Evolutionary conservation across 1,140 invertebrate genomes (phyloP).

Genomic region (Drosophila equinoxialis): DNA sequence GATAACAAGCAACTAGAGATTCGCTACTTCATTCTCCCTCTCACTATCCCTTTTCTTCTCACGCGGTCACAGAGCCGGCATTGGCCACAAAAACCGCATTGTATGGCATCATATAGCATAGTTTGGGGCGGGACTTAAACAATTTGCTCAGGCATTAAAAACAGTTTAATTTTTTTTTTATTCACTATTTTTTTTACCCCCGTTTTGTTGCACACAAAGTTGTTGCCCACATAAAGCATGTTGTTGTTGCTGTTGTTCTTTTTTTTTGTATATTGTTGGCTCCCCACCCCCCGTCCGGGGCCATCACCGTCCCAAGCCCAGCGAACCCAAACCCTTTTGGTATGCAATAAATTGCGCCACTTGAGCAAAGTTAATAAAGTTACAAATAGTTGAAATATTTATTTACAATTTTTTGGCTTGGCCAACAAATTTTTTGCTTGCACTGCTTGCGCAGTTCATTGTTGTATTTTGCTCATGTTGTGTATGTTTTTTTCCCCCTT

Average conservation of each 20-base stretch:
- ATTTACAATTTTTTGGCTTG: slow-evolving; percentile 75
- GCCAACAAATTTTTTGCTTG: slow-evolving; percentile 61
- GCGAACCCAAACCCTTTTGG: slow-evolving; percentile 32
- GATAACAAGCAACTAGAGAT: slow-evolving; percentile 36
- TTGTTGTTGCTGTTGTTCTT: slow-evolving; percentile 3
- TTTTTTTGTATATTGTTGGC: not conserved
- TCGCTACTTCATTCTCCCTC: slow-evolving; percentile 12
- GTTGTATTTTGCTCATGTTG: slow-evolving; percentile 57
- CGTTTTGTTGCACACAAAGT: slow-evolving; percentile 25
- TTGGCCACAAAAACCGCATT: slow-evolving; percentile 44
- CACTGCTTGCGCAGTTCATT: slow-evolving; percentile 54
- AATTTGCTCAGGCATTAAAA: slow-evolving; percentile 56
- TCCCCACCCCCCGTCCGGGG: too few species aligned
- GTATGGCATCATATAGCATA: slow-evolving; percentile 19
- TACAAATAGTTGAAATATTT: slow-evolving; percentile 81
- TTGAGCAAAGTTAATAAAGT: slow-evolving; percentile 80
- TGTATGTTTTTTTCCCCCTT: slow-evolving; percentile 23
- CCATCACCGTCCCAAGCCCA: not conserved
- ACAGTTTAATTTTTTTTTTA: slow-evolving; percentile 44
- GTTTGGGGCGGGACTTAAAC: slow-evolving; percentile 36
- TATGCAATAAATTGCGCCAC: slow-evolving; percentile 78
- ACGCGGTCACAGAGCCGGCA: slow-evolving; percentile 12
- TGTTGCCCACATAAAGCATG: slow-evolving; percentile 3
- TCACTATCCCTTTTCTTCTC: slow-evolving; percentile 14
- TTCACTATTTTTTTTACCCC: slow-evolving; percentile 23